Conservation (phyloP, 2,113 vertebrate species). For the Actinemys pallida region DNA sequence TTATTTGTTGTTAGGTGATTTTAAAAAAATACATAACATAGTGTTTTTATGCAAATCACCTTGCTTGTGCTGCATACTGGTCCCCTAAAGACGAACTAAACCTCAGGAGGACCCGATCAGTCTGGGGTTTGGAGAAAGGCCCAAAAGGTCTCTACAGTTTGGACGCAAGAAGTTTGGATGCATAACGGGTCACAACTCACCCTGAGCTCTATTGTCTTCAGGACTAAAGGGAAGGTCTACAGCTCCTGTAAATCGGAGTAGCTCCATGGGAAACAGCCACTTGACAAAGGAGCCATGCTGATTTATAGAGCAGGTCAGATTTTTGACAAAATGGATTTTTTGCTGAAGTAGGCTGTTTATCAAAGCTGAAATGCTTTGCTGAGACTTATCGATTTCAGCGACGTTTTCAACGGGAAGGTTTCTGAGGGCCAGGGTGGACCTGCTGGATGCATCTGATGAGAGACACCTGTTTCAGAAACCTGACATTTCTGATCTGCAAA, state of each 20-base stretch:
- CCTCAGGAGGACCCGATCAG: not conserved
- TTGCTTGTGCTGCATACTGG: not conserved
- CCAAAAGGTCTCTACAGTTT: not conserved
- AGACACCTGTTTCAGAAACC: not conserved
- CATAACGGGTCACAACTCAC: not conserved
- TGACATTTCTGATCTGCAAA: not conserved
- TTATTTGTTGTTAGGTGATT: not conserved
- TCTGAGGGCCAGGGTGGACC: not conserved
- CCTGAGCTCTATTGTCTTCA: not conserved
- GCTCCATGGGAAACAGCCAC: not conserved
- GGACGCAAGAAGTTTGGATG: not conserved
- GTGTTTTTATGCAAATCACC: too few species aligned
- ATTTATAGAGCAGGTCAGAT: not conserved
- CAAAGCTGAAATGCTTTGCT: not conserved
- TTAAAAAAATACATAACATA: too few species aligned
- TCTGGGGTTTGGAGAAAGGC: not conserved
- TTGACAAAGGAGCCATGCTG: not conserved
- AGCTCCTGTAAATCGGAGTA: not conserved
- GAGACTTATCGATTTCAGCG: not conserved
- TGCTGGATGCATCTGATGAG: not conserved
- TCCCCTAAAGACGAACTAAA: not conserved
- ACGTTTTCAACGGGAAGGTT: not conserved
- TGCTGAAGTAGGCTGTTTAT: not conserved
- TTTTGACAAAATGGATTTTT: not conserved
- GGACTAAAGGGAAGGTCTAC: not conserved